Conservation (phyloP, 92 coral and sea anemone genomes). For the Meandrina meandrites region DNA sequence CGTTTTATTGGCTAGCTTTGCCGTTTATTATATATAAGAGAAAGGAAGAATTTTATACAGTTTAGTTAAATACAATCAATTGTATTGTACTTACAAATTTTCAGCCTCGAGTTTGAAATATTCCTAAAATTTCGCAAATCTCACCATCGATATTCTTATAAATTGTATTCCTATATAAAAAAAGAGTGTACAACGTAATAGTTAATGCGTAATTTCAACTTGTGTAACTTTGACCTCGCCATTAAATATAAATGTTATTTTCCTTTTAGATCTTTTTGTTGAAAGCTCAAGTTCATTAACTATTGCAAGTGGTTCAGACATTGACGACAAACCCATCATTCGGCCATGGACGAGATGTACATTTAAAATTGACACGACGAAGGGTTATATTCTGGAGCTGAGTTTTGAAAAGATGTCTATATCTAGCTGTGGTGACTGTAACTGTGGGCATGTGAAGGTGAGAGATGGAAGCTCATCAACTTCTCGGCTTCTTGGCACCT, state of each 20-base stretch:
- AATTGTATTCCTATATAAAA: too few species aligned
- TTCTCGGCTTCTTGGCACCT: conserved; percentile 7
- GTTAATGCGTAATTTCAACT: background rate
- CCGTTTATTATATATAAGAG: too few species aligned
- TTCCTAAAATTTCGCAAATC: too few species aligned
- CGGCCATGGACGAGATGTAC: background rate
- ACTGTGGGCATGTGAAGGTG: conserved; percentile 9
- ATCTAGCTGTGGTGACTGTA: background rate
- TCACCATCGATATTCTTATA: too few species aligned
- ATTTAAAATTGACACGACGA: background rate
- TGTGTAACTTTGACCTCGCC: background rate
- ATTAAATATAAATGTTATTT: background rate
- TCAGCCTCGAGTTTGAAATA: too few species aligned
- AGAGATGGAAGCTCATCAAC: conserved; percentile 11
- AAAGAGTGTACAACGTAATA: too few species aligned
- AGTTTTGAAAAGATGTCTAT: background rate
- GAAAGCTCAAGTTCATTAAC: background rate
- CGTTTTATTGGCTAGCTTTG: too few species aligned
- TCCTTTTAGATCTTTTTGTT: background rate
- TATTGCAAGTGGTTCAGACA: background rate
- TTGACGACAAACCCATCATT: background rate
- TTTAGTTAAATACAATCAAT: too few species aligned
- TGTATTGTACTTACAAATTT: too few species aligned
- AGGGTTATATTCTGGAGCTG: background rate
- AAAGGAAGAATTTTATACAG: too few species aligned